Evolutionary conservation across 2,888 invertebrate species (phyloP), one percentile per base, ranked within the genome.

Genomic region (Tiphia femorata): DNA sequence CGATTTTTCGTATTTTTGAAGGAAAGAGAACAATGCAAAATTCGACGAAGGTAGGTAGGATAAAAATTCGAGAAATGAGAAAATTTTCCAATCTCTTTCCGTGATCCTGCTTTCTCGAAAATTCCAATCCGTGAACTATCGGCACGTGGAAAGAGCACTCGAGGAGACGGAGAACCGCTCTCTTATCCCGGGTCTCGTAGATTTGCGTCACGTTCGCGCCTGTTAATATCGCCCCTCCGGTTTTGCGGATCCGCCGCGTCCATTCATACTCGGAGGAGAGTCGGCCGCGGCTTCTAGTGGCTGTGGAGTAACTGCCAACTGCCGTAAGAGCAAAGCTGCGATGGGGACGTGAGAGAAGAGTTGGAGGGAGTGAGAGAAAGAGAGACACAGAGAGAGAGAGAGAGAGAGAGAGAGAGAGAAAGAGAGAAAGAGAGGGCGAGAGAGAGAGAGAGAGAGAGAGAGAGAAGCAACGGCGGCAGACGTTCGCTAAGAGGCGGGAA

Each of bases 131-230:
- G n/a, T n/a, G n/a, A n/a, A n/a, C n/a, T n/a, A n/a, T n/a, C n/a
- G n/a, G n/a, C n/a, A n/a, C n/a, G n/a, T 10, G 7, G 33, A 46
- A 49, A 46, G 51, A 33, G 37, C 37, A 29, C 8, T 21, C 44
- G 49, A 37, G 40, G 14, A 38, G 47, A 38, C 16, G 47, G 41
- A 16, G 21, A 30, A 35, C 29, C 23, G 12, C 35, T 47, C 46
- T 37, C 42, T 44, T 25, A 21, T 16, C n/a, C n/a, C 35, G 27
- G 41, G 60, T 63, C 59, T 67, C 69, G 51, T 49, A 72, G 69
- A 77, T 77, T 77, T 72, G 62, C 69, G 70, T 76, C 71, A 75
- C 73, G 72, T 72, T 67, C 62, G 54, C 61, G 53, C 64, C 64
- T 65, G 67, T 70, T 69, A 73, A 76, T 76, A 76, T 77, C 67